Percentiles rank a stretch among this genome's conserved stretches.
Conservation (phyloP, 2,797 vertebrate species). For the Danio choprae region DNA sequence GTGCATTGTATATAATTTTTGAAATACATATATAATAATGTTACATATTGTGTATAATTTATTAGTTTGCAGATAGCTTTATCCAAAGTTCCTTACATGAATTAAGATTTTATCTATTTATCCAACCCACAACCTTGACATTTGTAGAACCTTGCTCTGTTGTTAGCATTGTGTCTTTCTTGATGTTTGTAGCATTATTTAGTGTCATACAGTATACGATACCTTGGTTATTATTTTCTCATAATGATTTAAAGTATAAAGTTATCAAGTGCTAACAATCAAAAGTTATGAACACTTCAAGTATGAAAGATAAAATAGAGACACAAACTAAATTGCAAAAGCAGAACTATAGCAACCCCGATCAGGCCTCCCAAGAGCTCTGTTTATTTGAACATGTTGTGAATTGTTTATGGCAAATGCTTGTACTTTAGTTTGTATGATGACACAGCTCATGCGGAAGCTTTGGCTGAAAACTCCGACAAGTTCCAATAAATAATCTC, state of each 20-base stretch:
- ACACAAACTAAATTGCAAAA: not conserved
- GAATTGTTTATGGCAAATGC: conserved; percentile 56
- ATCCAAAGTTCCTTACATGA: not conserved
- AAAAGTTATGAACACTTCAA: not conserved
- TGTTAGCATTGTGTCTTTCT: no score
- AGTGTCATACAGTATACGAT: no score
- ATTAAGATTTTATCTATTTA: not conserved
- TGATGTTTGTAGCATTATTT: no score
- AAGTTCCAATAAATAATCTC: conserved; percentile 59
- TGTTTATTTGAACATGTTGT: conserved; percentile 60
- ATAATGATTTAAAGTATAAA: no score
- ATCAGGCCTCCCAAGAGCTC: conserved; percentile 23
- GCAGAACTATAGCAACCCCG: not conserved
- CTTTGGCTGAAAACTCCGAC: conserved; percentile 55
- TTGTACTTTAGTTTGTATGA: conserved; percentile 39
- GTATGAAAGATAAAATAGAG: not conserved
- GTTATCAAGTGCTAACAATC: not conserved
- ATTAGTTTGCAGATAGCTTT: not conserved
- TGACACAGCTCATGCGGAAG: conserved; percentile 44
- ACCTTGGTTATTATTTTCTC: no score
- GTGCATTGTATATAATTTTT: no score
- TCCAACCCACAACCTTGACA: not conserved
- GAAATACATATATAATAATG: no score
- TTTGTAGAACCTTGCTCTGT: not conserved
- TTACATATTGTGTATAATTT: no score